Conservation (phyloP, 2,797 vertebrate genomes). For the Parambassis ranga region DNA sequence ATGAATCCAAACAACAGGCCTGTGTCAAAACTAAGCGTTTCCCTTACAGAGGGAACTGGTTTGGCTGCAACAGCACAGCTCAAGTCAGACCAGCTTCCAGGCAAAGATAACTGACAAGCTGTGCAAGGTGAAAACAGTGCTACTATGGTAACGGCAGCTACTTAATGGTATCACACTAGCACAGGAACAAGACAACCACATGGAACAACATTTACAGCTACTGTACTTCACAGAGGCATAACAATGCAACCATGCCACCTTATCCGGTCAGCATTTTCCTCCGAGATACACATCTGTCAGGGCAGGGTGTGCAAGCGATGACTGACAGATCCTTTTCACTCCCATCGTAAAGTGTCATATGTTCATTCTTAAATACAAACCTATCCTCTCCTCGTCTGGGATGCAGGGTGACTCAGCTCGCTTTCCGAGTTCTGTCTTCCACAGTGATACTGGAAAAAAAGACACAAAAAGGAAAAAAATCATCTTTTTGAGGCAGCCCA, state of each 20-base stretch:
- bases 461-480: not conserved
- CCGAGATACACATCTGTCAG: not conserved
- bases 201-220: not conserved
- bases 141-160: not conserved
- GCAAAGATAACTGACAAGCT: not conserved
- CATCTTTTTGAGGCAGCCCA: conserved; percentile 1
- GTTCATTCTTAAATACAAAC: not conserved
- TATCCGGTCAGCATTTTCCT: not conserved
- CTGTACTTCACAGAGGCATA: not conserved
- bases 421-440: not conserved
- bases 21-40: conserved; percentile 8
- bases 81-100: conserved; percentile 27
- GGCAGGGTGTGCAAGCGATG: not conserved
- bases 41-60: conserved; percentile 51
- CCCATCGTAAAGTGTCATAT: too few relatives aligned
- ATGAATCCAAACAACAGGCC: conserved; percentile 23
- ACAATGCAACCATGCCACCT: not conserved
- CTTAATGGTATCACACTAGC: not conserved
- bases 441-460: not conserved
- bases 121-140: not conserved
- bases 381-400: not conserved
- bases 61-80: conserved; percentile 22
- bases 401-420: conserved; percentile 23
- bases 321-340: not conserved
- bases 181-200: not conserved